A percentile compares a stretch with the other conserved stretches of the same genome.
Evolutionary conservation across 2,113 vertebrate species (phyloP).

Genomic region (Probosciger aterrimus): DNA sequence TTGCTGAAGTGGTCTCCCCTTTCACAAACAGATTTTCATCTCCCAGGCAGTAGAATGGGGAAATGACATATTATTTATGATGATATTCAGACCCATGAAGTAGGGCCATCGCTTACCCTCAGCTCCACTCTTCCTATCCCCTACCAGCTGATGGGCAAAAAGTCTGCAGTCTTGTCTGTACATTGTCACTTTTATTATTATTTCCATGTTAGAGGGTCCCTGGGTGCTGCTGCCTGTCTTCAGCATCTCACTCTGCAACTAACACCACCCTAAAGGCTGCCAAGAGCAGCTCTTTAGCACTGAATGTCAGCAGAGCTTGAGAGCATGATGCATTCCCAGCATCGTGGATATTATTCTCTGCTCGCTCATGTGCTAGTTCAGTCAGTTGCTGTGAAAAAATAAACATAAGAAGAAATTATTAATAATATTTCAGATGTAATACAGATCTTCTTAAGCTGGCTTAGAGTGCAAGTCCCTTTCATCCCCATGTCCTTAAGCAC

Average conservation of each 20-base stretch:
- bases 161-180: neutral
- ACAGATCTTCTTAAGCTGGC: neutral
- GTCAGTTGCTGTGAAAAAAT: neutral
- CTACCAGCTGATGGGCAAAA: neutral
- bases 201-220: neutral
- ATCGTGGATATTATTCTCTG: no score
- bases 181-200: neutral
- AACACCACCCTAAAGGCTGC: neutral
- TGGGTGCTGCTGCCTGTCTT: neutral
- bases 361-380: accelerated
- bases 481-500: neutral
- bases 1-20: neutral
- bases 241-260: neutral
- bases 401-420: neutral
- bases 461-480: neutral
- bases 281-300: neutral
- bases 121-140: neutral
- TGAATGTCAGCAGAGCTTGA: neutral
- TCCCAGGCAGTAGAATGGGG: no score
- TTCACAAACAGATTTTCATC: neutral
- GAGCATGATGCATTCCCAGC: neutral
- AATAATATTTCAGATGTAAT: neutral
- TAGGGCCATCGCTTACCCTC: neutral
- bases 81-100: neutral
- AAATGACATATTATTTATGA: neutral